Percentiles rank a stretch among this genome's conserved stretches.
Evolutionary conservation across 2,888 invertebrate species (phyloP).

Genomic region (Caenorhabditis sinica): DNA sequence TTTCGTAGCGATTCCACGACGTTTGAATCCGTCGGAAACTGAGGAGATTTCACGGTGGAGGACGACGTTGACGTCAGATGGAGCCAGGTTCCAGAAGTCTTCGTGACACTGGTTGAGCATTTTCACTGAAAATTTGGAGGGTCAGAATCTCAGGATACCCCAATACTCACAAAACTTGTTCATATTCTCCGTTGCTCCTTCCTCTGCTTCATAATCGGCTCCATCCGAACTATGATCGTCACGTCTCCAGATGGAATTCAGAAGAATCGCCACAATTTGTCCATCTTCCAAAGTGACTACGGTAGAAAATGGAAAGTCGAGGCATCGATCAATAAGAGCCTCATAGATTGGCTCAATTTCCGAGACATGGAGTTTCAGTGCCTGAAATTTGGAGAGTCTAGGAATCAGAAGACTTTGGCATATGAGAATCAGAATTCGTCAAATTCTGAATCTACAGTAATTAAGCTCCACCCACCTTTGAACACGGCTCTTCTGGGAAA

Average conservation of each 20-base stretch:
- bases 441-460: background rate
- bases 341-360: slow-evolving; percentile 46
- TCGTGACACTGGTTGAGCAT: slow-evolving; percentile 57
- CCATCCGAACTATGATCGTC: slow-evolving; percentile 33
- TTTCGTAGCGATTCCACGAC: slow-evolving; percentile 55
- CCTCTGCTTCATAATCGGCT: slow-evolving; percentile 44
- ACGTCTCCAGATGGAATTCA: slow-evolving; percentile 60
- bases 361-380: slow-evolving; percentile 20
- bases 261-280: slow-evolving; percentile 39
- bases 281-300: slow-evolving; percentile 41
- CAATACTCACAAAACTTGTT: slow-evolving; percentile 33
- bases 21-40: slow-evolving; percentile 37
- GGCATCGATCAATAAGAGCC: slow-evolving; percentile 39
- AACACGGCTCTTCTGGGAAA: slow-evolving; percentile 46
- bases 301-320: slow-evolving; percentile 63
- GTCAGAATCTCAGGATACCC: background rate
- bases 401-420: background rate
- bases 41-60: slow-evolving; percentile 60
- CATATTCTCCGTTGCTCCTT: slow-evolving; percentile 35
- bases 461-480: slow-evolving; percentile 34
- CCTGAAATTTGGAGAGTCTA: slow-evolving; percentile 33
- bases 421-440: background rate
- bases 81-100: slow-evolving; percentile 55
- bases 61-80: slow-evolving; percentile 32
- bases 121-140: slow-evolving; percentile 32